These are phyloP conservation scores for Pantherophis vulpinus DNA, from an alignment of 2,797 vertebrate species.

Conservation along the genomic window DNA sequence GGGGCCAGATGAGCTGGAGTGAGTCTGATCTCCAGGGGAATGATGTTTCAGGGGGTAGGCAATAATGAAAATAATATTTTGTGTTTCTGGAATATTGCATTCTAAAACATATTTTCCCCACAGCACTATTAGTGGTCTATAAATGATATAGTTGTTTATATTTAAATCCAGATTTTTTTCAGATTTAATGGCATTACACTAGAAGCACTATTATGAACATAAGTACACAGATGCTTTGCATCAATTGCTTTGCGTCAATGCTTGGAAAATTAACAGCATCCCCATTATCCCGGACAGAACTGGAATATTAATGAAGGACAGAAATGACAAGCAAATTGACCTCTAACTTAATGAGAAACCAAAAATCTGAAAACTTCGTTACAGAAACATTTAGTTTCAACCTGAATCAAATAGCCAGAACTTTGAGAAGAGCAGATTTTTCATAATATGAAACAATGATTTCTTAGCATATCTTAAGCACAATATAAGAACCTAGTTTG, in stretches of 20 bases:
- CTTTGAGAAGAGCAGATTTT: conserved; percentile 62
- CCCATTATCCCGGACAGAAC: conserved; percentile 66
- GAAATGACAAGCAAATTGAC: conserved; percentile 73
- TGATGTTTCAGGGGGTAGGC: neutral
- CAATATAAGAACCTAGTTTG: conserved; percentile 57
- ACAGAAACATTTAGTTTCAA: conserved; percentile 66
- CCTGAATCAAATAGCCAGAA: conserved; percentile 58
- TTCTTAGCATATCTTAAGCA: conserved; percentile 58
- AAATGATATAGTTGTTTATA: conserved; percentile 49
- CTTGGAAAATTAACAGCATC: conserved; percentile 80
- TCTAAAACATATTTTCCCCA: conserved; percentile 64
- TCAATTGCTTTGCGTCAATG: conserved; percentile 74
- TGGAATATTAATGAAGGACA: conserved; percentile 76
- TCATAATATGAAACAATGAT: conserved; percentile 60
- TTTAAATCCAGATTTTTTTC: conserved; percentile 66
- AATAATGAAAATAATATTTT: conserved; percentile 62
- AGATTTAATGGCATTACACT: conserved; percentile 70
- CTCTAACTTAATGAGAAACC: conserved; percentile 69
- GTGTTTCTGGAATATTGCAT: conserved; percentile 64
- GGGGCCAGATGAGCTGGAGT: neutral
- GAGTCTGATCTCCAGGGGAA: neutral
- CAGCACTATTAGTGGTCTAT: conserved; percentile 58
- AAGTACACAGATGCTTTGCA: conserved; percentile 75
- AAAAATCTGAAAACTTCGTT: conserved; percentile 69
- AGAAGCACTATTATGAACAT: conserved; percentile 75